Evolutionary conservation across 2,888 invertebrate species (phyloP).

Genomic region (Macroteleia sp.): DNA sequence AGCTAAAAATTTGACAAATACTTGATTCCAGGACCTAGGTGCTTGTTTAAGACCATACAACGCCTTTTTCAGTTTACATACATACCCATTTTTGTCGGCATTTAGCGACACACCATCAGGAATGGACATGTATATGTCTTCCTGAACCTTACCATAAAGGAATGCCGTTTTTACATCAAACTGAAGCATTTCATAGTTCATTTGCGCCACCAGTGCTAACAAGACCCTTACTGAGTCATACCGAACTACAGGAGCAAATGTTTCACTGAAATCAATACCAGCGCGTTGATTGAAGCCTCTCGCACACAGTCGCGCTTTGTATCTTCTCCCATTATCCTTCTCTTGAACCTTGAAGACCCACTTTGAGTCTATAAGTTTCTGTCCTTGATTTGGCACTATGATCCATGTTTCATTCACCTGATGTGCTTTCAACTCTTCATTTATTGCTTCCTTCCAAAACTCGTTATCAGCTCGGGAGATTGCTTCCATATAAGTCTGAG

Average conservation of each 20-base stretch:
- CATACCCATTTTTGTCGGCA: background rate
- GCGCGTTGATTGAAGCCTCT: constrained; percentile 48
- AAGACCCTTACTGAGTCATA: constrained; percentile 31
- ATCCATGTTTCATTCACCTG: constrained; percentile 54
- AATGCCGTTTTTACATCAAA: constrained; percentile 45
- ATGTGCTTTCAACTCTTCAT: constrained; percentile 40
- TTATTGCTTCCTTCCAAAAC: constrained; percentile 33
- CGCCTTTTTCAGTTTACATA: constrained; percentile 31
- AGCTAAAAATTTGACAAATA: constrained; percentile 2
- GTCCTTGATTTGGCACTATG: constrained; percentile 10
- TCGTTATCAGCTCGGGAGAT: constrained; percentile 4
- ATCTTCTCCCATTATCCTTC: constrained; percentile 25
- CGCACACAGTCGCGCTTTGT: constrained; percentile 58
- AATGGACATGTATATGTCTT: constrained; percentile 26
- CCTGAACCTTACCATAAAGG: constrained; percentile 18
- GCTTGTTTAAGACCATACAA: constrained; percentile 37
- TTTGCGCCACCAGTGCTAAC: constrained; percentile 2
- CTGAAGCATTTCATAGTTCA: constrained; percentile 18
- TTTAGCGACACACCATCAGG: constrained; percentile 12
- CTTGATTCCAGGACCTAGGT: constrained; percentile 27
- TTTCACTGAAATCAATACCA: constrained; percentile 46
- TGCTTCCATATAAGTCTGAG: constrained; percentile 16
- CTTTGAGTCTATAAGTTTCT: constrained; percentile 50
- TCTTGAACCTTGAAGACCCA: constrained; percentile 45
- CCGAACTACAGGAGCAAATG: constrained; percentile 11